phyloP scores from a whole-genome alignment of 2,113 vertebrate species.

The Poeciliopsis occidentalis region DNA sequence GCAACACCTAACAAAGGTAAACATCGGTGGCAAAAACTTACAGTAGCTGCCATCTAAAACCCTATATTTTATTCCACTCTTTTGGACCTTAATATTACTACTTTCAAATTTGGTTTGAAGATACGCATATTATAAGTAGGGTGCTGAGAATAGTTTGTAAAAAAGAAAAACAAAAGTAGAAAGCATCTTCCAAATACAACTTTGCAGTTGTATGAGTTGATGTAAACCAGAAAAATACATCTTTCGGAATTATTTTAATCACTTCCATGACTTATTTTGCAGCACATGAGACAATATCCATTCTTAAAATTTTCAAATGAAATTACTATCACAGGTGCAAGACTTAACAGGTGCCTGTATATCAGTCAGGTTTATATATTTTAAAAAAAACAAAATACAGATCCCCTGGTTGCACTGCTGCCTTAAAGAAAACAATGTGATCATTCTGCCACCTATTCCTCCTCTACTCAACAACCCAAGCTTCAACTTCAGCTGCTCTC shows the following conservation, averaged over 20 bases:
- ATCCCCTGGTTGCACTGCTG: conserved; percentile 8
- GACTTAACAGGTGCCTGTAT: conserved; percentile 15
- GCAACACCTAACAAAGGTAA: conserved; percentile 1
- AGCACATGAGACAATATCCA: not conserved
- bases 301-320: not conserved
- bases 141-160: not conserved
- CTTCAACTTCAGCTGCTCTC: not conserved
- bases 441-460: not conserved
- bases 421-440: conserved; percentile 2
- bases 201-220: not conserved
- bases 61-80: not conserved
- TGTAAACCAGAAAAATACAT: not conserved
- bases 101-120: not conserved
- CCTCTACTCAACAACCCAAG: conserved; percentile 6
- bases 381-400: conserved; percentile 7
- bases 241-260: conserved; percentile 1
- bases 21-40: not conserved
- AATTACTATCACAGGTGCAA: conserved; percentile 9
- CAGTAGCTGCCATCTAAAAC: conserved; percentile 11
- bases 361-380: conserved; percentile 1
- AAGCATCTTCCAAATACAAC: not conserved
- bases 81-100: not conserved
- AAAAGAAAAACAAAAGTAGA: not conserved
- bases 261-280: not conserved
- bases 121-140: not conserved